Evolutionary conservation across 2,113 vertebrate species (phyloP).

Genomic region (Mugil cephalus): DNA sequence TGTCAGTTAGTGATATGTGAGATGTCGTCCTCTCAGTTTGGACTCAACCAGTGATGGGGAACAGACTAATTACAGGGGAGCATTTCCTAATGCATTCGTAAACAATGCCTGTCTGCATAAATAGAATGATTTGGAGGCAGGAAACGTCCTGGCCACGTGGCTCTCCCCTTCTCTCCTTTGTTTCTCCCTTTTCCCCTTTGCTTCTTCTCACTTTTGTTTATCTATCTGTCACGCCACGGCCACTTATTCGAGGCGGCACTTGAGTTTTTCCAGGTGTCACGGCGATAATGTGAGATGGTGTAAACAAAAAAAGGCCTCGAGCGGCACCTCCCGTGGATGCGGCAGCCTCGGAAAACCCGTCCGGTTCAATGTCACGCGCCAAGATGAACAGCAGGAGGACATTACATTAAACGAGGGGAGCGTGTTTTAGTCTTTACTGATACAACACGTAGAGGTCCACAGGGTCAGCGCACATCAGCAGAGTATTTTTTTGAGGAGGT

Average conservation of each 20-base stretch:
- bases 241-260: conserved; percentile 54
- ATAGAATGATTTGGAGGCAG: conserved; percentile 55
- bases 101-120: conserved; percentile 63
- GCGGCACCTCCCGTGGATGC: conserved; percentile 53
- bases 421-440: conserved; percentile 1
- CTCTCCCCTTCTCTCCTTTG: conserved; percentile 16
- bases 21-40: conserved; percentile 57
- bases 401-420: conserved; percentile 18
- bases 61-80: conserved; percentile 70
- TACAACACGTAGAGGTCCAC: conserved; percentile 1
- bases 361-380: conserved; percentile 38
- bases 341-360: conserved; percentile 36
- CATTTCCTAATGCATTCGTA: conserved; percentile 63
- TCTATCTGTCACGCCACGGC: conserved; percentile 26
- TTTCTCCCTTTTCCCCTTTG: conserved; percentile 10
- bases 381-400: conserved; percentile 24
- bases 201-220: conserved; percentile 36
- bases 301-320: conserved; percentile 53
- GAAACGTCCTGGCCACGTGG: conserved; percentile 38
- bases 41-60: conserved; percentile 54
- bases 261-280: conserved; percentile 52
- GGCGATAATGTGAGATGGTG: conserved; percentile 47
- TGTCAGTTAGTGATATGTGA: conserved; percentile 59
- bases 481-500: background rate
- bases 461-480: background rate